These are phyloP conservation scores for Hipposideros armiger DNA, from an alignment of 2,113 vertebrate genomes.

Conservation along the genomic window DNA sequence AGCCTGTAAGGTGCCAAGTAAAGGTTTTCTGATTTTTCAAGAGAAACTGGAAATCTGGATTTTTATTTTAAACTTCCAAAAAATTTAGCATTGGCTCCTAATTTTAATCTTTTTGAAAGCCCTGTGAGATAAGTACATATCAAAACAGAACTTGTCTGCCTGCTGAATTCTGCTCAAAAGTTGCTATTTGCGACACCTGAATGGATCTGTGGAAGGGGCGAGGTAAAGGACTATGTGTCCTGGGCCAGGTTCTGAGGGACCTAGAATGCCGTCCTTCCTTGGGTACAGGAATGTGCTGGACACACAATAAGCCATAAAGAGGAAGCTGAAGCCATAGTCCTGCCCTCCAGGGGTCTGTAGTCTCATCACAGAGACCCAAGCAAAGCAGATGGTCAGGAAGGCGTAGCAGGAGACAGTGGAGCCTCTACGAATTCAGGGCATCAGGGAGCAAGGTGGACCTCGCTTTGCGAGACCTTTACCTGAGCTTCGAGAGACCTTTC, in stretches of 20 bases:
- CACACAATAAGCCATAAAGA: constrained; percentile 23
- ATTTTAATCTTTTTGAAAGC: constrained; percentile 55
- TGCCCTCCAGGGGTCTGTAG: not conserved
- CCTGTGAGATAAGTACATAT: not conserved
- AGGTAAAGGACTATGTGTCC: not conserved
- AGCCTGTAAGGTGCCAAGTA: not conserved
- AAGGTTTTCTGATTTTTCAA: constrained; percentile 18
- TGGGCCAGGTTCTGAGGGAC: not conserved
- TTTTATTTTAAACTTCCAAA: constrained; percentile 64
- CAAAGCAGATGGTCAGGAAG: not conserved
- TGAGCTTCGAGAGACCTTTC: not conserved
- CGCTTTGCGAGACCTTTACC: not conserved
- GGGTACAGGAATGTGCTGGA: not conserved
- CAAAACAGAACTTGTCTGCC: constrained; percentile 4
- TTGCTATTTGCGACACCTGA: not conserved
- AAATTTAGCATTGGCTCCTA: constrained; percentile 27
- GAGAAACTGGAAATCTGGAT: constrained; percentile 31
- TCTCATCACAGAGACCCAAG: not conserved
- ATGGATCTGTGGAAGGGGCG: not conserved
- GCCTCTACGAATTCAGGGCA: not conserved
- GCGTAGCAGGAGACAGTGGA: not conserved
- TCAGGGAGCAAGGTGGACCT: not conserved
- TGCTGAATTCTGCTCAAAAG: not conserved
- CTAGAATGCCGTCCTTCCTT: not conserved
- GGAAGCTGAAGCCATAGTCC: not conserved